These are phyloP conservation scores for Morpho achilles DNA, from an alignment of 2,888 invertebrate genomes.

Conservation along the genomic window DNA sequence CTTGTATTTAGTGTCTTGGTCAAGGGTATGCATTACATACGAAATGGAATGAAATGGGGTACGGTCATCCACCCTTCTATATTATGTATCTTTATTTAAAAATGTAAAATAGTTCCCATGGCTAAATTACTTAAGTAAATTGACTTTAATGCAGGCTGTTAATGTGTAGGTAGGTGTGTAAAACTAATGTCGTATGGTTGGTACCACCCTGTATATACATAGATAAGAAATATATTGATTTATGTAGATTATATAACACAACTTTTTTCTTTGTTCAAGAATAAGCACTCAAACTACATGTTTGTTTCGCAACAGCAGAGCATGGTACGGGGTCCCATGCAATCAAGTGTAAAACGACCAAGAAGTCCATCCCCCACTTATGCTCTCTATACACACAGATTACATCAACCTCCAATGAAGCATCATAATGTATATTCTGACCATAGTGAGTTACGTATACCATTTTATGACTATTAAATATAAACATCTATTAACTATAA, in stretches of 20 bases:
- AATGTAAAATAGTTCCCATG: too few relatives aligned
- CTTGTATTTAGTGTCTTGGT: too few relatives aligned
- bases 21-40: too few relatives aligned
- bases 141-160: too few relatives aligned
- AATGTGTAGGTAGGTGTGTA: too few relatives aligned
- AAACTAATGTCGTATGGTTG: too few relatives aligned
- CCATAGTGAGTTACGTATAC: constrained; percentile 69
- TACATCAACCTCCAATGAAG: constrained; percentile 67
- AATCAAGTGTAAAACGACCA: constrained; percentile 69
- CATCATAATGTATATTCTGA: constrained; percentile 78
- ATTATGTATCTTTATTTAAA: too few relatives aligned
- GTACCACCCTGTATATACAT: too few relatives aligned
- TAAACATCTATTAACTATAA: background rate
- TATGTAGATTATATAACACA: background rate
- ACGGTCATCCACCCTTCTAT: too few relatives aligned
- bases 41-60: too few relatives aligned
- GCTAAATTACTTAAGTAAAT: too few relatives aligned
- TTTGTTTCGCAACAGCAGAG: constrained; percentile 55
- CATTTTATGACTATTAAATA: constrained; percentile 1
- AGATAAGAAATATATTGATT: too few relatives aligned
- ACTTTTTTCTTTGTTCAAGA: constrained; percentile 32
- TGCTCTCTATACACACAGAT: constrained; percentile 59
- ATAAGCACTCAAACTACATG: constrained; percentile 53
- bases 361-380: constrained; percentile 81
- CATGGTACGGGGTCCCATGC: constrained; percentile 64